These are phyloP conservation scores for Stegodyphus dumicola DNA, from an alignment of 1,140 invertebrate species.

Conservation along the genomic window DNA sequence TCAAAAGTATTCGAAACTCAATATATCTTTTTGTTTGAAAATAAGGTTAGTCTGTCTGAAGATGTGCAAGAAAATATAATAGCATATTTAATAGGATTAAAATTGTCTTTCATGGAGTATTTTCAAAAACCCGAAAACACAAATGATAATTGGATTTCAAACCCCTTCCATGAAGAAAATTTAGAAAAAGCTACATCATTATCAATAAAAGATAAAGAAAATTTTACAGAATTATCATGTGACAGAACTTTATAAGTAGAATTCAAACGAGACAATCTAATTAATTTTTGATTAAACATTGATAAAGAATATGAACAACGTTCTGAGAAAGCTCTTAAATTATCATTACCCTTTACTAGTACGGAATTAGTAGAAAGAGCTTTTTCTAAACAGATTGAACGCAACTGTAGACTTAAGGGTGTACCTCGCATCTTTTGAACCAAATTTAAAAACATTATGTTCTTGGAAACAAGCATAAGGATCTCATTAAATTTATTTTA, in stretches of 20 bases:
- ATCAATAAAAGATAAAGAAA: not conserved
- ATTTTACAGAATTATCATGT: not conserved
- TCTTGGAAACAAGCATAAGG: too few relatives aligned
- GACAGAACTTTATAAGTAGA: not conserved
- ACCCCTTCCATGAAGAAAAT: not conserved
- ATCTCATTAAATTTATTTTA: too few relatives aligned
- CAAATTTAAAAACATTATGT: too few relatives aligned
- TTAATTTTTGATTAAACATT: too few relatives aligned
- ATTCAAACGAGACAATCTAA: not conserved
- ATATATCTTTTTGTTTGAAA: not conserved
- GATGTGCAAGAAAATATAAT: not conserved
- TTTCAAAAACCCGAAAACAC: not conserved
- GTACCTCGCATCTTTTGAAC: too few relatives aligned
- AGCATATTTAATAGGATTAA: not conserved
- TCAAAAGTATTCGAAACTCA: not conserved
- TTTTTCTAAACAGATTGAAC: too few relatives aligned
- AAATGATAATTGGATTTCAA: constrained; percentile 3
- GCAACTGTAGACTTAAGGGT: too few relatives aligned
- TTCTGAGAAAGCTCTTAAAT: too few relatives aligned
- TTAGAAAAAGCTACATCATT: not conserved
- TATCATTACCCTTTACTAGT: too few relatives aligned
- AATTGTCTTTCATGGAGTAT: not conserved
- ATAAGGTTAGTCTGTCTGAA: not conserved
- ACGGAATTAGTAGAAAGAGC: too few relatives aligned
- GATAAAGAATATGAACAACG: too few relatives aligned